Evolutionary conservation across 2,113 vertebrate genomes (phyloP).

Genomic region (Epinephelus fuscoguttatus): DNA sequence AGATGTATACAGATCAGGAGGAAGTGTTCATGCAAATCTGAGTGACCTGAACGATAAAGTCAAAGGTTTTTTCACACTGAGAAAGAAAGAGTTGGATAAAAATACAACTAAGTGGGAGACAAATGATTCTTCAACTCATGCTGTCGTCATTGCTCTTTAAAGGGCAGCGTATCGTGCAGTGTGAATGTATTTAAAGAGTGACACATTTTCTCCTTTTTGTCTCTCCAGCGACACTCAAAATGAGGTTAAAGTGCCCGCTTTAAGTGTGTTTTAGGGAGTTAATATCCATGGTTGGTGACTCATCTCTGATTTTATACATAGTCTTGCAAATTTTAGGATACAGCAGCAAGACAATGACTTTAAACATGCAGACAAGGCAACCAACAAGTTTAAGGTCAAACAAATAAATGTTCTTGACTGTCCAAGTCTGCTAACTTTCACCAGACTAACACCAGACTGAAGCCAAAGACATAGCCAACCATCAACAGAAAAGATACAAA

Average conservation of each 20-base stretch:
- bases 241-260: neutral
- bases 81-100: neutral
- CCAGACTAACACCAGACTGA: neutral
- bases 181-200: neutral
- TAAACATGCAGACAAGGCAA: no score
- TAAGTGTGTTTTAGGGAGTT: neutral
- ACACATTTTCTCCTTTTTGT: neutral
- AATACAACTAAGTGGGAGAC: conserved; percentile 16
- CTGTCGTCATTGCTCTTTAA: neutral
- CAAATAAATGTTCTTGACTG: neutral
- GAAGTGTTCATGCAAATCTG: conserved; percentile 27
- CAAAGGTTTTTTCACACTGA: conserved; percentile 11
- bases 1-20: conserved; percentile 45
- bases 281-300: neutral
- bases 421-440: neutral
- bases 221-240: neutral
- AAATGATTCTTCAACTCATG: neutral
- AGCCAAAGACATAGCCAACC: neutral
- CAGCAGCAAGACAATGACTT: neutral
- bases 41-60: conserved; percentile 29
- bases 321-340: neutral
- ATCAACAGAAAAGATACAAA: neutral
- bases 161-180: neutral
- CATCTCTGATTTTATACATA: neutral
- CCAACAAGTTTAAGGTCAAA: neutral